These are phyloP conservation scores for Auanema freiburgensis DNA, from an alignment of 2,888 invertebrate genomes.

Conservation along the genomic window DNA sequence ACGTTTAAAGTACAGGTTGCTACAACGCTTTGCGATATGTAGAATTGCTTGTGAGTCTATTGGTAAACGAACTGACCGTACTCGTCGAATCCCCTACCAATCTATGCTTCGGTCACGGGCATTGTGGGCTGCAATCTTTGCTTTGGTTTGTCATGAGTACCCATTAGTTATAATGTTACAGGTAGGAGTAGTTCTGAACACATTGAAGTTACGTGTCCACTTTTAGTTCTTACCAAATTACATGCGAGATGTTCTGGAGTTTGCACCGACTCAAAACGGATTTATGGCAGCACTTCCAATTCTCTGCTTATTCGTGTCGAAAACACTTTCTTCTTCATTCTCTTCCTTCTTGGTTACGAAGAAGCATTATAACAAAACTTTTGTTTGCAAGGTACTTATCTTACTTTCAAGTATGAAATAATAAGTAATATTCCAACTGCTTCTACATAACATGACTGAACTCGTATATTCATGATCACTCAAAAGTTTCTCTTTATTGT, in stretches of 20 bases:
- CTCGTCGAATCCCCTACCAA: slow-evolving; percentile 53
- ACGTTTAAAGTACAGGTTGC: too few relatives aligned
- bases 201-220: not conserved
- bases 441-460: not conserved
- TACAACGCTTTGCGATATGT: too few relatives aligned
- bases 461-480: too few relatives aligned
- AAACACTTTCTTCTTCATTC: slow-evolving; percentile 55
- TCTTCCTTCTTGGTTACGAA: slow-evolving; percentile 55
- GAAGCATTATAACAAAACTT: slow-evolving; percentile 45
- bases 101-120: slow-evolving; percentile 53
- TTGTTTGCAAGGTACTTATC: slow-evolving; percentile 52
- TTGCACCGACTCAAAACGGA: slow-evolving; percentile 61
- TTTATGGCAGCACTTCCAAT: slow-evolving; percentile 54
- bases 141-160: slow-evolving; percentile 53
- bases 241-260: slow-evolving; percentile 60
- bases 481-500: not conserved
- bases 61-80: slow-evolving; percentile 55
- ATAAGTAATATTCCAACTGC: not conserved
- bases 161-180: slow-evolving; percentile 61
- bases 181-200: slow-evolving; percentile 1
- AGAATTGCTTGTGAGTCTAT: slow-evolving; percentile 62
- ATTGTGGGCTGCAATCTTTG: slow-evolving; percentile 56
- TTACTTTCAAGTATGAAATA: slow-evolving; percentile 1
- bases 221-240: slow-evolving; percentile 58
- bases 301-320: slow-evolving; percentile 55